Conservation (phyloP, 2,888 invertebrate species). For the Zaprionus lineosus region DNA sequence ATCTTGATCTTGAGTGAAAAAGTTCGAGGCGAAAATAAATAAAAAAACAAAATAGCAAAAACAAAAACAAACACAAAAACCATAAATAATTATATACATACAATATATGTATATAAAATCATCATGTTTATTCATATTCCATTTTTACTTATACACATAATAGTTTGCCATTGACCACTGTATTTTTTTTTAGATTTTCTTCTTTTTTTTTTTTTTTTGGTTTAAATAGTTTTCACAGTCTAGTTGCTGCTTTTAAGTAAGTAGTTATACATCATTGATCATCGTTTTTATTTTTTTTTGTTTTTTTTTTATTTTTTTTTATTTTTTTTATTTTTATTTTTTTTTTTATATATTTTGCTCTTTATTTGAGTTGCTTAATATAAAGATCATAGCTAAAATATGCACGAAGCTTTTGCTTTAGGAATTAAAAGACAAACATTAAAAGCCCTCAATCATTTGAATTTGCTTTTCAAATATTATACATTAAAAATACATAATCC, state of each 20-base stretch:
- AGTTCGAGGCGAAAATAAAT: too few relatives aligned
- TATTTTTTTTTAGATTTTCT: slow-evolving; percentile 9
- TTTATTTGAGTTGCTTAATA: too few relatives aligned
- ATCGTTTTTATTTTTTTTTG: slow-evolving; percentile 28
- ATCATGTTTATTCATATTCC: slow-evolving; percentile 37
- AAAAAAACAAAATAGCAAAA: too few relatives aligned
- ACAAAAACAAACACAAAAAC: too few relatives aligned
- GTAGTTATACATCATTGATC: slow-evolving; percentile 7
- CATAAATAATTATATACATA: slow-evolving; percentile 30
- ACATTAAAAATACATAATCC: neutral
- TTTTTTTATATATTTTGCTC: too few relatives aligned
- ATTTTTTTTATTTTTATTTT: slow-evolving; percentile 9
- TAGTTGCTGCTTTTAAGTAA: slow-evolving; percentile 21
- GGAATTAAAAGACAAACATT: neutral
- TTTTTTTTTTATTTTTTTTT: slow-evolving; percentile 61
- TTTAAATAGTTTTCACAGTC: slow-evolving; percentile 36
- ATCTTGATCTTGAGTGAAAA: neutral
- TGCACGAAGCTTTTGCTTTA: slow-evolving; percentile 14
- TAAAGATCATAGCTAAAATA: slow-evolving; percentile 15
- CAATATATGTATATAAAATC: slow-evolving; percentile 58
- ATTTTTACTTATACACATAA: slow-evolving; percentile 63
- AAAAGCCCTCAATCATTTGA: neutral
- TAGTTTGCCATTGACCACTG: slow-evolving; percentile 70
- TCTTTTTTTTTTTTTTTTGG: slow-evolving; percentile 4
- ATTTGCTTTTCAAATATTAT: neutral